Evolutionary conservation across 2,113 vertebrate species (phyloP), one percentile per base, ranked within the genome.

Genomic region (Felis catus): DNA sequence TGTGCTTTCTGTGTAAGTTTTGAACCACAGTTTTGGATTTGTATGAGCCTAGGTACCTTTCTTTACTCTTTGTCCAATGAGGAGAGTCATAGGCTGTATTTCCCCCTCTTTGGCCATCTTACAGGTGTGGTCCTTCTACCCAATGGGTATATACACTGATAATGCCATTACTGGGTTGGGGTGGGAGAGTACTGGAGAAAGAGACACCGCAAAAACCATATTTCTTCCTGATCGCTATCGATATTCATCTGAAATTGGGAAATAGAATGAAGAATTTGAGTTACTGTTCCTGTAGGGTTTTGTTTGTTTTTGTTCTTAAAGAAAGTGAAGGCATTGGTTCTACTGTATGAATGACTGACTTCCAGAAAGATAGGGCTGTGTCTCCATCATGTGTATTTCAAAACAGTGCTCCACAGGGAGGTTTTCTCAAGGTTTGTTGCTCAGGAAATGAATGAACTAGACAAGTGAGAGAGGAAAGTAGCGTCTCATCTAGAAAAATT

Each of bases 121-220:
- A 23, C 19, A 55, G 81, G 39, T 48, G 27, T 27, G 27, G 83
- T n/a, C 39, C 55, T 76, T 65, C 65, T 79, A 13, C 21, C 23
- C 16, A 4, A 0, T 70, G 41, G 29, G 29, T 5, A 36, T 65
- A 4, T 25, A 11, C 5, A 3, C 41, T 1, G 15, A 8, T 7
- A 16, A 9, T 2, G 6, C 29, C 66, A 15, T 68, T 29, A 16
- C 7, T 85, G 27, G 23, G 9, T 3, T 48, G 25, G 6, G 36
- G 11, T 27, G 33, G 27, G 53, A 23, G 23, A 63, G n/a, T 55
- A 4, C 14, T 36, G 2, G 55, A 61, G 58, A 85, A 63, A 63
- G 58, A 25, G 12, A 70, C n/a, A 27, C 7, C 36, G 29, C n/a
- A 58, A 8, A 76, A 70, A 51, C 33, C 55, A 18, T 3, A 31